These are phyloP conservation scores for Lepilemur septentrionalis DNA, from an alignment of 2,797 vertebrate genomes.

Conservation along the genomic window DNA sequence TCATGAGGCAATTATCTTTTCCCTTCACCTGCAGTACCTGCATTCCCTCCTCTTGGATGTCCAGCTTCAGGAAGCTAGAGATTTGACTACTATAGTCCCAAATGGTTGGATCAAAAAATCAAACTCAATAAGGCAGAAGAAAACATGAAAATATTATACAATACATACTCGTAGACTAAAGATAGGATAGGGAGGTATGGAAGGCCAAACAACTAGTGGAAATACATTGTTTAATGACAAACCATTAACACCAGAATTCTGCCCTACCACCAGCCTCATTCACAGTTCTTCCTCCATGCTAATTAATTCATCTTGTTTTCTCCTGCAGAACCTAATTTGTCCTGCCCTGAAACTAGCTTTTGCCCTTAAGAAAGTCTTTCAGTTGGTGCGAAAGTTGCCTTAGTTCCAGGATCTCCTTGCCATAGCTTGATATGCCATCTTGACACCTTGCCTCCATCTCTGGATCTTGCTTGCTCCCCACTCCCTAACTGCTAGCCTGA, in stretches of 20 bases:
- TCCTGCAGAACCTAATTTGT: not conserved
- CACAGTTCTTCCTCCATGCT: not conserved
- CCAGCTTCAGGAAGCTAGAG: not conserved
- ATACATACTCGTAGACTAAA: not conserved
- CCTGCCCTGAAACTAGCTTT: not conserved
- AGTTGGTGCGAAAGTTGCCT: not conserved
- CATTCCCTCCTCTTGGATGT: not conserved
- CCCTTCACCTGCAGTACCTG: not conserved
- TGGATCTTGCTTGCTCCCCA: not conserved
- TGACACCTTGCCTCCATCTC: not conserved
- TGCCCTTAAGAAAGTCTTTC: not conserved
- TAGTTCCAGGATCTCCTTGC: not conserved
- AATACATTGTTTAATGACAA: conserved; percentile 8
- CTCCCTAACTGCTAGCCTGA: not conserved
- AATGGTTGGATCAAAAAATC: conserved; percentile 23
- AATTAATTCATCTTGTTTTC: not conserved
- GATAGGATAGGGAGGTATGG: not conserved
- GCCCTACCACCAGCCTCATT: not conserved
- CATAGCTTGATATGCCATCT: not conserved
- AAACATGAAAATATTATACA: not conserved
- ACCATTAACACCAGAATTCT: not conserved
- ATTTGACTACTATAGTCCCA: not conserved
- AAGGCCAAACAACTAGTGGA: not conserved
- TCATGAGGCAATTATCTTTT: not conserved
- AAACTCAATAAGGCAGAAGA: not conserved